Conservation (phyloP, 2,113 vertebrate genomes). For the Hippocampus zosterae region DNA sequence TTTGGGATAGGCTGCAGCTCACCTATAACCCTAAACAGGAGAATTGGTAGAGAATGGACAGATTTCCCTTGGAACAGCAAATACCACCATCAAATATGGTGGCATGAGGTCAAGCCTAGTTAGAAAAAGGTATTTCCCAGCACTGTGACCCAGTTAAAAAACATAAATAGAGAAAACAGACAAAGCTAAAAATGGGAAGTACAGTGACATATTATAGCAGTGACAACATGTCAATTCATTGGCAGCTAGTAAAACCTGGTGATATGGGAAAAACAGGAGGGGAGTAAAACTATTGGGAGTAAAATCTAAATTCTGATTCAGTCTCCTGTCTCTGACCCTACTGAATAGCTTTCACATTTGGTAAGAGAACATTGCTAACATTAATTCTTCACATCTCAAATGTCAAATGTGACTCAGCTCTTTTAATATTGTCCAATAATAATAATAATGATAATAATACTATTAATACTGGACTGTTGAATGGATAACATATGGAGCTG, state of each 20-base stretch:
- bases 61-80: constrained; percentile 1
- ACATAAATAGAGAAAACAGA: constrained; percentile 2
- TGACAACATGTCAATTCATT: constrained; percentile 11
- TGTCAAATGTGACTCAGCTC: constrained; percentile 7
- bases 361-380: background rate
- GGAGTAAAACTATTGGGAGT: background rate
- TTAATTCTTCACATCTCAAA: background rate
- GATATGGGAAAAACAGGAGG: constrained; percentile 3
- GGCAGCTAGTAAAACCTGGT: constrained; percentile 5
- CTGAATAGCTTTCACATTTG: constrained; percentile 7
- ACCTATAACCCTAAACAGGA: too few species aligned
- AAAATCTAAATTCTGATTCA: background rate
- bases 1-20: too few species aligned
- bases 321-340: background rate
- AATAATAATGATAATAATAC: background rate
- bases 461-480: background rate
- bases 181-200: background rate
- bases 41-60: background rate
- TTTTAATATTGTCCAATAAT: background rate
- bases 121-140: constrained; percentile 5
- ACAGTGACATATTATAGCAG: constrained; percentile 2
- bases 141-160: background rate
- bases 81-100: background rate
- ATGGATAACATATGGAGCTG: background rate
- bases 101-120: background rate